Percentiles rank a stretch among this genome's conserved stretches.
phyloP scores from a whole-genome alignment of 2,797 vertebrate species.

The Phrynocephalus guinanensis region DNA sequence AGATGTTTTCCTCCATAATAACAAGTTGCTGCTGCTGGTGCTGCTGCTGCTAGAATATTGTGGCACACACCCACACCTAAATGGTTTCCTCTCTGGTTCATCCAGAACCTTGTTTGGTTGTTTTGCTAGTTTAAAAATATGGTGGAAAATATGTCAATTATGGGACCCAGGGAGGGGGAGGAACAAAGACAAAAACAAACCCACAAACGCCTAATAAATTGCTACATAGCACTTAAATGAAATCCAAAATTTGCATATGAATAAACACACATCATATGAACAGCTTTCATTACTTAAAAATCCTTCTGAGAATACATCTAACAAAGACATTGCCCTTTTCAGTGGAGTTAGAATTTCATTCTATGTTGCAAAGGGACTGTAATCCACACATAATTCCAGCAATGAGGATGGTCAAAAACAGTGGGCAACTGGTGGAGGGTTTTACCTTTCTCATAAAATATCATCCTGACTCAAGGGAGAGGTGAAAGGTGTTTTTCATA shows the following conservation, averaged over 20 bases:
- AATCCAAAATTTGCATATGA: background rate
- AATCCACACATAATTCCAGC: no score
- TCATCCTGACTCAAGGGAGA: background rate
- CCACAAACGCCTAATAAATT: background rate
- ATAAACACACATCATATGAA: background rate
- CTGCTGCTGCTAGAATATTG: background rate
- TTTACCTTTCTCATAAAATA: background rate
- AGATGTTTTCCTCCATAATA: constrained; percentile 23
- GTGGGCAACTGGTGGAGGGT: background rate
- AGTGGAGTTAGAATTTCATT: background rate
- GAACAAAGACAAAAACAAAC: no score
- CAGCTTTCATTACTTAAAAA: background rate
- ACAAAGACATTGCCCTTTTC: background rate
- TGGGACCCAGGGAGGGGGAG: fast-evolving
- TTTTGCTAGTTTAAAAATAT: constrained; percentile 10
- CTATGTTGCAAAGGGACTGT: no score
- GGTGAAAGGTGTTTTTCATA: background rate
- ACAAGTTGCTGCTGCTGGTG: background rate
- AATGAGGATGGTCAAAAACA: no score
- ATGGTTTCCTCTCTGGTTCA: constrained; percentile 5
- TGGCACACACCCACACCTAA: background rate
- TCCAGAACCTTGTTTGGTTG: background rate
- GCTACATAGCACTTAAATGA: background rate
- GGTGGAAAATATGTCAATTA: constrained; percentile 12
- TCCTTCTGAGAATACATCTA: no score